These are phyloP conservation scores for Agapornis canus DNA, from an alignment of 2,797 vertebrate genomes.

Conservation along the genomic window DNA sequence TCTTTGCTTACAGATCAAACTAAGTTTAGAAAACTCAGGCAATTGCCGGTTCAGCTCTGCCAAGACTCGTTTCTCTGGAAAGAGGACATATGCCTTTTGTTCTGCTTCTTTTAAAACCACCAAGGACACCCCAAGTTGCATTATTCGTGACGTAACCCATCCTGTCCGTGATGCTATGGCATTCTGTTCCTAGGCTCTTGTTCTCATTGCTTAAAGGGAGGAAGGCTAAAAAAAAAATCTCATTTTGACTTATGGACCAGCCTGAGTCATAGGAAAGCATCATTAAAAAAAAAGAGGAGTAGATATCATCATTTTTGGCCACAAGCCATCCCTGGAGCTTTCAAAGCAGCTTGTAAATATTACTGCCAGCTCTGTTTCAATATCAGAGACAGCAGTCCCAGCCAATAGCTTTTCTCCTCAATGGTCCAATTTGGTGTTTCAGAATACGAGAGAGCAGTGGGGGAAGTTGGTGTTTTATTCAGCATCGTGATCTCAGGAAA, in stretches of 20 bases:
- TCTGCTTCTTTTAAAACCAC: constrained; percentile 39
- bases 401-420: constrained; percentile 26
- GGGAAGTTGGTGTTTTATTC: constrained; percentile 23
- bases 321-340: constrained; percentile 59
- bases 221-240: constrained; percentile 27
- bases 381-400: constrained; percentile 23
- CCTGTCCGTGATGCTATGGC: constrained; percentile 18
- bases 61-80: constrained; percentile 21
- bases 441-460: not conserved
- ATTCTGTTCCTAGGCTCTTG: constrained; percentile 51
- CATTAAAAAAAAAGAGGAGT: constrained; percentile 47
- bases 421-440: constrained; percentile 21
- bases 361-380: constrained; percentile 43
- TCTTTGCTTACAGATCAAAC: constrained; percentile 54
- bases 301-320: constrained; percentile 65
- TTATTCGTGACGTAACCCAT: constrained; percentile 5
- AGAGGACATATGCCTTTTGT: constrained; percentile 38
- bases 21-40: constrained; percentile 56
- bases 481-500: not conserved
- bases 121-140: constrained; percentile 56
- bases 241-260: constrained; percentile 62
- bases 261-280: constrained; percentile 62
- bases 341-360: constrained; percentile 63
- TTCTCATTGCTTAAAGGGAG: constrained; percentile 39
- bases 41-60: constrained; percentile 8